Evolutionary conservation across 23 tunicate genomes (phyloP).

Genomic region (Ciona savignyi): DNA sequence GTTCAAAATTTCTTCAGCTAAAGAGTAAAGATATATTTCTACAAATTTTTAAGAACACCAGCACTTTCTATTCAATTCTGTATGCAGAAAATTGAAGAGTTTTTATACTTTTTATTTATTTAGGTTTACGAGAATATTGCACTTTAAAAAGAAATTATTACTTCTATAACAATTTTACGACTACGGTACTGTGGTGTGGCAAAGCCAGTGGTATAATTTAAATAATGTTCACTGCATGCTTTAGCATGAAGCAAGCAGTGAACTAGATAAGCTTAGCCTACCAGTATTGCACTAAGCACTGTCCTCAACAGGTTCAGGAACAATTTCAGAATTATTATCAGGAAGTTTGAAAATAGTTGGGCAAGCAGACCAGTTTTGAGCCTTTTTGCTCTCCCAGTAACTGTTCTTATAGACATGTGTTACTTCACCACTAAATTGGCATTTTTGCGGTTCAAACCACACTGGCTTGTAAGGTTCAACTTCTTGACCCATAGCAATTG

Average conservation of each 20-base stretch:
- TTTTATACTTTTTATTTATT: too few species aligned
- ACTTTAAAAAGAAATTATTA: too few species aligned
- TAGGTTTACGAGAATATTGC: too few species aligned
- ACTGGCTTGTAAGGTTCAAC: slow-evolving; percentile 64
- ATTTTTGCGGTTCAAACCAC: slow-evolving; percentile 60
- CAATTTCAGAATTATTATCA: not conserved
- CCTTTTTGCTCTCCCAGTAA: slow-evolving; percentile 83
- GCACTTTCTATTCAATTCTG: too few species aligned
- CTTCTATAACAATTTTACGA: too few species aligned
- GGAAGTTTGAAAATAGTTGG: slow-evolving; percentile 54
- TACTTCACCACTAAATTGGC: slow-evolving; percentile 48
- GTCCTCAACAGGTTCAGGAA: not conserved
- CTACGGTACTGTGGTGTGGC: too few species aligned
- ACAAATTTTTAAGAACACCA: too few species aligned
- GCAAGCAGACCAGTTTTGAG: slow-evolving; percentile 65
- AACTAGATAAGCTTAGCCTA: not conserved
- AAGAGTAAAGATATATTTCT: too few species aligned
- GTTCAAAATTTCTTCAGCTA: too few species aligned
- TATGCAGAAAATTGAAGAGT: too few species aligned
- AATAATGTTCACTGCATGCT: not conserved
- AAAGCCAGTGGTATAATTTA: too few species aligned
- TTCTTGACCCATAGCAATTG: slow-evolving; percentile 31
- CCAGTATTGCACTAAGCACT: not conserved
- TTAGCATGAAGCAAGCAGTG: not conserved
- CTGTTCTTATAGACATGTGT: slow-evolving; percentile 21